Base-by-base conservation (phyloP, 2,888 invertebrate genomes). In the Brachyopa scutellaris region DNA sequence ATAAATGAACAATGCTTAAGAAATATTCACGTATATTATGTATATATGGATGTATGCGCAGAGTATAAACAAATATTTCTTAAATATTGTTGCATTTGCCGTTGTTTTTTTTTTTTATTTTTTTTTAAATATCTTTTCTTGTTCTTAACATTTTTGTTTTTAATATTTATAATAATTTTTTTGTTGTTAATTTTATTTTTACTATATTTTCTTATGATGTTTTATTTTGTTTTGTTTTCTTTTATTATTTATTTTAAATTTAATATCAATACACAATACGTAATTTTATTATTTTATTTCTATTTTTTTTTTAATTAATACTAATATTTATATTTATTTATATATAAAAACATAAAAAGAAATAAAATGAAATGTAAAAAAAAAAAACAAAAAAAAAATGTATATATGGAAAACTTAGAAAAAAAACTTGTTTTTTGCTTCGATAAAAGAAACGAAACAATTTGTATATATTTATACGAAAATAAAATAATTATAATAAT, bases 291-390 rank as follows among this genome's bases (percentile, higher is more conserved):
- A 79, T 73, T 67, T 73, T 62, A 80, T 85, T 85, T 87, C 84
- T 85, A 87, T 84, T 83, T 79, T 84, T 57, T 84, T 67, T 85
- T 85, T 85, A 85, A 84, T 86, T 86, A 88, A 85, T 85, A 85
- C 82, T 87, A 85, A 84, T 84, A 85, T 84, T 80, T 85, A 88
- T 88, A 86, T 84, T 78, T 84, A 88, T 87, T 88, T 86, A 88
- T 87, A 88, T 87, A 87, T 77, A 82, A 77, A 72, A 82, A 72
- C 69, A 66, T 72, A 82, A 77, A 80, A 69, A 69, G 49, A 49
- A 57, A 61, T 31, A 69, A 57, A 67, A 57, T 36, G 8, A 45
- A 29, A n/a, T 55, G 31, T 19, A 66, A 88, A 57, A 29, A 49
- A 49, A 62, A 47, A 42, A 61, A 61, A 62, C n/a, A n/a, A n/a